Evolutionary conservation across 2,888 invertebrate species (phyloP).

Genomic region (Molorchus minor): DNA sequence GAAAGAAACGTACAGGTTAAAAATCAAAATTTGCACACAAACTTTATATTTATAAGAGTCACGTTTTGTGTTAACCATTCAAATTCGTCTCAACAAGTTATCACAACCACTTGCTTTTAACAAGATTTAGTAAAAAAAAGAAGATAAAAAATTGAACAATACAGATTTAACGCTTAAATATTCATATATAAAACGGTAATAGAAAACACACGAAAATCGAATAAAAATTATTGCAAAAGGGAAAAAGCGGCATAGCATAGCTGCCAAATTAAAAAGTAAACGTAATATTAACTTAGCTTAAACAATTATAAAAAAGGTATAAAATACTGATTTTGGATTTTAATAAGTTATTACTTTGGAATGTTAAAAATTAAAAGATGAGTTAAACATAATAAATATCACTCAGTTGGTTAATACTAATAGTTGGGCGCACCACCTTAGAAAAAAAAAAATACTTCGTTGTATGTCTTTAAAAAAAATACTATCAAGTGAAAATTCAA

Average conservation of each 20-base stretch:
- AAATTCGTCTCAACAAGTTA: slow-evolving; percentile 38
- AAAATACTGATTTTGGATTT: slow-evolving; percentile 61
- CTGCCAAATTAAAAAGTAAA: slow-evolving; percentile 47
- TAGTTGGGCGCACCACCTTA: slow-evolving; percentile 42
- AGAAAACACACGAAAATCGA: slow-evolving; percentile 24
- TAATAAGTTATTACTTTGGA: slow-evolving; percentile 47
- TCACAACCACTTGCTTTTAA: slow-evolving; percentile 48
- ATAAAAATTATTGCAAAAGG: slow-evolving; percentile 37
- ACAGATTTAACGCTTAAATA: slow-evolving; percentile 21
- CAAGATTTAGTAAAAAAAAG: slow-evolving; percentile 25
- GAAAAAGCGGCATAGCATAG: slow-evolving; percentile 41
- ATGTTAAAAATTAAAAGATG: slow-evolving; percentile 49
- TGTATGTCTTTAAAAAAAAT: slow-evolving; percentile 5
- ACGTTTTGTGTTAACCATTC: slow-evolving; percentile 33
- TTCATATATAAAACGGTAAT: slow-evolving; percentile 23
- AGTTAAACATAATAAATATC: slow-evolving; percentile 56
- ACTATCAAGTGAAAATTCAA: slow-evolving; percentile 2
- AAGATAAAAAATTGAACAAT: slow-evolving; percentile 27
- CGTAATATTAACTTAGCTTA: slow-evolving; percentile 41
- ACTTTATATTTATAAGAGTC: slow-evolving; percentile 26
- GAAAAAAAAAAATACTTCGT: slow-evolving; percentile 16
- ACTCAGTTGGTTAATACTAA: slow-evolving; percentile 62
- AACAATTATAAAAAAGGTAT: slow-evolving; percentile 56
- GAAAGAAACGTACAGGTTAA: slow-evolving; percentile 37
- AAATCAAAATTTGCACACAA: slow-evolving; percentile 43